phyloP scores from a whole-genome alignment of 2,888 invertebrate genomes.

The Plebejus anna region DNA sequence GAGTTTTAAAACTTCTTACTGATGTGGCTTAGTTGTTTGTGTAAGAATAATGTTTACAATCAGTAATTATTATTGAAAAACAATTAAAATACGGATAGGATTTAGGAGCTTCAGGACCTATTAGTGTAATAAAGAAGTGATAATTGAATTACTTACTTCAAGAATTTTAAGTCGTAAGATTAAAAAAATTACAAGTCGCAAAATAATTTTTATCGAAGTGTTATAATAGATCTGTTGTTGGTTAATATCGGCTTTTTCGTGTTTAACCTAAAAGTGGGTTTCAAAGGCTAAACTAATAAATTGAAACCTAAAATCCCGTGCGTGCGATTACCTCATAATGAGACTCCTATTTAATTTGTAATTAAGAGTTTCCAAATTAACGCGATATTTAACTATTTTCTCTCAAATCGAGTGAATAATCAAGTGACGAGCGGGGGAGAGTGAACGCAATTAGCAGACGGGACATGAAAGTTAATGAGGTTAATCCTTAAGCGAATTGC shows the following conservation, averaged over 20 bases:
- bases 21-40: not conserved
- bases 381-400: conserved; percentile 38
- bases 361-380: conserved; percentile 4
- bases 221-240: no score
- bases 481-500: conserved; percentile 70
- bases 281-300: not conserved
- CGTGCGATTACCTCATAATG: not conserved
- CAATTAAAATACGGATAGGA: not conserved
- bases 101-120: no score
- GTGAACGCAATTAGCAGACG: conserved; percentile 69
- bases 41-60: not conserved
- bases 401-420: conserved; percentile 55
- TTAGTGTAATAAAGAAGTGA: no score
- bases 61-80: no score
- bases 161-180: no score
- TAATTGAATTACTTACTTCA: no score
- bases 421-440: conserved; percentile 53
- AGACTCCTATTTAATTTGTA: not conserved
- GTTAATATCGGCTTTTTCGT: no score
- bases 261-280: not conserved
- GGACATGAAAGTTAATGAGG: conserved; percentile 69
- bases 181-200: no score
- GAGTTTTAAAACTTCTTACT: not conserved
- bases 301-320: not conserved
- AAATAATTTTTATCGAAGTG: no score